Percentiles rank a stretch among this genome's conserved stretches.
Conservation (phyloP, 2,888 invertebrate genomes). For the Marasmarcha lunaedactyla region DNA sequence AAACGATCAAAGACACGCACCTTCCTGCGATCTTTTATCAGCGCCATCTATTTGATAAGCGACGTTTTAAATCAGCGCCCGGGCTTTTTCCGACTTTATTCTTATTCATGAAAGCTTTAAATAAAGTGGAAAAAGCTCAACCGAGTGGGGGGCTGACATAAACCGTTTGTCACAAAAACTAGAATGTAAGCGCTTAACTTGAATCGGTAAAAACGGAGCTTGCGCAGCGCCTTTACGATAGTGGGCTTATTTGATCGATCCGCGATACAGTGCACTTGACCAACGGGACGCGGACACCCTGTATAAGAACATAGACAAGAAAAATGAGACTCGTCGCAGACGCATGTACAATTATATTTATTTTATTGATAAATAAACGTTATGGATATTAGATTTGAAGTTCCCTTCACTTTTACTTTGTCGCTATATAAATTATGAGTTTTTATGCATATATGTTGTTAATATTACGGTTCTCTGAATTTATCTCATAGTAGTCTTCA, state of each 20-base stretch:
- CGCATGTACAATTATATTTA: too few relatives aligned
- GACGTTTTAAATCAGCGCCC: slow-evolving; percentile 47
- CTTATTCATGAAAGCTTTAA: slow-evolving; percentile 65
- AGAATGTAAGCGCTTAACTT: slow-evolving; percentile 36
- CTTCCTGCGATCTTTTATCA: slow-evolving; percentile 24
- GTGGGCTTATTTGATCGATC: slow-evolving; percentile 8
- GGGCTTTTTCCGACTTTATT: slow-evolving; percentile 51
- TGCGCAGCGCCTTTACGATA: slow-evolving; percentile 20
- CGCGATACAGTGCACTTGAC: not conserved
- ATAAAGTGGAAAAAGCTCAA: slow-evolving; percentile 51
- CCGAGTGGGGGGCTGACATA: slow-evolving; percentile 62
- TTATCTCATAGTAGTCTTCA: too few relatives aligned
- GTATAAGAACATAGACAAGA: too few relatives aligned
- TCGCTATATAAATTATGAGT: too few relatives aligned
- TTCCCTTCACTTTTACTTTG: too few relatives aligned
- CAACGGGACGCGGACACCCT: too few relatives aligned
- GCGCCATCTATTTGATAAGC: slow-evolving; percentile 35
- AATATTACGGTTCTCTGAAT: too few relatives aligned
- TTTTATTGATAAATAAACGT: too few relatives aligned
- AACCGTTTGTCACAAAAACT: slow-evolving; percentile 46
- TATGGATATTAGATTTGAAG: too few relatives aligned
- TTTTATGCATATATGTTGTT: too few relatives aligned
- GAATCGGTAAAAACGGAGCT: slow-evolving; percentile 28
- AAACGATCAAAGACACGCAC: slow-evolving; percentile 1
- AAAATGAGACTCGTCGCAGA: too few relatives aligned